Base-by-base conservation (phyloP, 2,113 vertebrate genomes). In the Paratilapia polleni region DNA sequence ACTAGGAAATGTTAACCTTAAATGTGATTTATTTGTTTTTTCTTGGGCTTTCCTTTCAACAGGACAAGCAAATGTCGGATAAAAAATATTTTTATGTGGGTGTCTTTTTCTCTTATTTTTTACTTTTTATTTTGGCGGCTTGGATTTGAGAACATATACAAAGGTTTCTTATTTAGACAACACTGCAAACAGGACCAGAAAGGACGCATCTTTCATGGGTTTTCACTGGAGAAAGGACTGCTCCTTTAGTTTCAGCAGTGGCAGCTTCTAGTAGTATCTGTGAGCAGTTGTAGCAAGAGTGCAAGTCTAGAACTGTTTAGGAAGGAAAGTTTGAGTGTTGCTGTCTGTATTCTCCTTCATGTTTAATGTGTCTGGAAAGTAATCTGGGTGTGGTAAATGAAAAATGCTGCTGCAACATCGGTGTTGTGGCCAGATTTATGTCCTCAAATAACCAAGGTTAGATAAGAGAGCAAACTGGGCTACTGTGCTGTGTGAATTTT, bases 261-360 rank as follows among this genome's bases (percentile, higher is more conserved):
- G 38, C n/a, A 63, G n/a, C 15, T 63, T 63, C n/a, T 62, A 56
- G 43, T 34, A 78, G 43, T 34, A 78, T 73, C 81, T 77, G n/a
- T 62, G 26, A 54, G 38, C 38, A 20, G 17, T 19, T 73, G 68
- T 73, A 31, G 47, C 47, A 73, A 73, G 68, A 54, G 22, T 38
- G 66, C 62, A 83, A 47, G 70, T 88, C 73, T 64, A 43, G 77
- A 83, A 63, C 52, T 81, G 52, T 59, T 56, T 12, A 61, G 60
- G 75, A 66, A 59, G 76, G 75, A 88, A 82, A n/a, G 14, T 58
- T 78, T 78, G 36, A 82, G 49, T 52, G 36, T 36, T 28, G 36
- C 34, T 12, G 8, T 22, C 36, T 56, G 64, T 12, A 20, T 34
- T 28, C 68, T 19, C 22, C 17, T 28, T 13, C 2, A 4, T 36